Evolutionary conservation across 2,113 vertebrate species (phyloP).

Genomic region (Aythya baeri): DNA sequence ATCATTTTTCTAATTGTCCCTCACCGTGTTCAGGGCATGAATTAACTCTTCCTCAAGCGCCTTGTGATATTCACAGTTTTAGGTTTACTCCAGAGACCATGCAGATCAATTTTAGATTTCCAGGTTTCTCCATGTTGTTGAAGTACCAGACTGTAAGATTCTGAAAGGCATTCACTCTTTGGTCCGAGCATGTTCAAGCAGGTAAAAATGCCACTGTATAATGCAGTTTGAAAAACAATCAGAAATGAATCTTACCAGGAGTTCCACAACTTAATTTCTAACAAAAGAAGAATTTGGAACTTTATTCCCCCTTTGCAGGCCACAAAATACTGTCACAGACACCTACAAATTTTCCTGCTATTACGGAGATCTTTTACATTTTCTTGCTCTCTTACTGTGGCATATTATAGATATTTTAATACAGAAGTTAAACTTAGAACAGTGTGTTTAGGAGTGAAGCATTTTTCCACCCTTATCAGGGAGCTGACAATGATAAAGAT

Average conservation of each 20-base stretch:
- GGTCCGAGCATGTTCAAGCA: neutral
- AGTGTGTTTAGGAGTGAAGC: neutral
- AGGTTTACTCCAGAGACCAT: neutral
- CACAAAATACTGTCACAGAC: neutral
- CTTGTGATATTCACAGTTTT: neutral
- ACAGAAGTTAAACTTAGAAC: neutral
- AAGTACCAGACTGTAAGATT: neutral
- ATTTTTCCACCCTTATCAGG: neutral
- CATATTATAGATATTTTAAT: neutral
- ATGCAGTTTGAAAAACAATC: neutral
- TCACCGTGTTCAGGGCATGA: neutral
- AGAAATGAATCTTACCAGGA: neutral
- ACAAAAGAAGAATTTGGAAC: neutral
- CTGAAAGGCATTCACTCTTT: neutral
- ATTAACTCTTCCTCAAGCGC: neutral
- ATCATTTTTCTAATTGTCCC: neutral
- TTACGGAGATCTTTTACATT: neutral
- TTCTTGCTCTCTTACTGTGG: neutral
- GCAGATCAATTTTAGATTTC: neutral
- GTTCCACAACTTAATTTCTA: neutral
- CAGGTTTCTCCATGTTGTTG: neutral
- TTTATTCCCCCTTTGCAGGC: neutral
- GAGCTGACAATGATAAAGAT: neutral
- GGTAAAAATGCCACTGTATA: neutral
- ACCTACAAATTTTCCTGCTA: neutral